These are phyloP conservation scores for Propithecus perrieri DNA, from an alignment of 2,797 vertebrate species.

Conservation along the genomic window DNA sequence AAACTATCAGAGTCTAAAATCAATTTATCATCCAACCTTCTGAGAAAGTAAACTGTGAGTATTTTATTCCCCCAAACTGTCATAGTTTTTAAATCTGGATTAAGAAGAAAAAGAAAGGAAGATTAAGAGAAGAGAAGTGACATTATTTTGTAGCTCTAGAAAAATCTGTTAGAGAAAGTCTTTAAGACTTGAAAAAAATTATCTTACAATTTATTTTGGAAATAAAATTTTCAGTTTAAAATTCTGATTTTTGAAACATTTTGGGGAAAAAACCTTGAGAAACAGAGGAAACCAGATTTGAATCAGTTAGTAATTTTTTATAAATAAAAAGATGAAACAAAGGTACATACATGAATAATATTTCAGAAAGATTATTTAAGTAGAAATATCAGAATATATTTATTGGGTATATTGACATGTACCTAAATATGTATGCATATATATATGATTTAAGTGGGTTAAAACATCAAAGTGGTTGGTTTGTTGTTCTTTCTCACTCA, in stretches of 20 bases:
- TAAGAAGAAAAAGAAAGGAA: slow-evolving; percentile 3
- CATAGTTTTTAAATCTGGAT: background rate
- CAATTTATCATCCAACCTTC: background rate
- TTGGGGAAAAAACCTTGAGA: background rate
- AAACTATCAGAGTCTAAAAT: slow-evolving; percentile 33
- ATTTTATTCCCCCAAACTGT: background rate
- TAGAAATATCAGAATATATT: background rate
- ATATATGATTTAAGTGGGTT: background rate
- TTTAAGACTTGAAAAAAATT: background rate
- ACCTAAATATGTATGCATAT: background rate
- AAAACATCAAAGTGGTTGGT: background rate
- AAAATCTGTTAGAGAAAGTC: background rate
- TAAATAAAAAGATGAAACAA: background rate
- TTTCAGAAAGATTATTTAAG: background rate
- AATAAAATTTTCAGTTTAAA: background rate
- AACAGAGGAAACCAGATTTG: background rate
- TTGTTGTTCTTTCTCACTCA: background rate
- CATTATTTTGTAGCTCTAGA: background rate
- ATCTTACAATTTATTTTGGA: background rate
- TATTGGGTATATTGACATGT: background rate
- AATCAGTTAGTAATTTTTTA: background rate
- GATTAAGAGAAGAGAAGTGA: background rate
- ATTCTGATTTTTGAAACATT: background rate
- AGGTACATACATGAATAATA: background rate
- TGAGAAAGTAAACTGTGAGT: background rate